Evolutionary conservation across 2,113 vertebrate genomes (phyloP), one percentile per base, ranked within the genome.

Genomic region (Accipiter cooperii): DNA sequence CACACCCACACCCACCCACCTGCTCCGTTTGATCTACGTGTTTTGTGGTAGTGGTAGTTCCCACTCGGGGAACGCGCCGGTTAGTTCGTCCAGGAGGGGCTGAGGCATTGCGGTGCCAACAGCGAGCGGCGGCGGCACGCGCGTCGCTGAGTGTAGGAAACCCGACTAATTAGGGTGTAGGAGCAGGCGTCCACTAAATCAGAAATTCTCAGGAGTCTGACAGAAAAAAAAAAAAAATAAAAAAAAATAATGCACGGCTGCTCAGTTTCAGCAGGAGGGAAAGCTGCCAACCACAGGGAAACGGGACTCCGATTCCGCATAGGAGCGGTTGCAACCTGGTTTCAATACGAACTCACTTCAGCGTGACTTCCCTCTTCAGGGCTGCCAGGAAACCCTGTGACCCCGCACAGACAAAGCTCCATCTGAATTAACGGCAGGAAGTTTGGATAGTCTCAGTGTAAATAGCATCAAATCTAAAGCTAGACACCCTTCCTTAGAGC

Each of bases 121-220:
- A 38, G 52, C 1, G 9, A 22, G 3, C 3, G n/a, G 73, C 51
- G 16, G 81, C 26, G 6, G 66, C 31, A 13, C 5, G 1, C 29
- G 20, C 7, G 1, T 9, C 7, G 20, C 55, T 5, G 22, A 1
- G 1, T 1, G 10, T 1, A 34, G 24, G 36, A 16, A 68, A 17
- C 13, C 2, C 3, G 6, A 6, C 8, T 13, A 8, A 0, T 2
- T 0, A 1, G 33, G 33, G 73, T 4, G 1, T 14, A 8, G 17
- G 38, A 77, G n/a, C 80, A 13, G 33, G 4, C 7, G 13, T 29
- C 17, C 76, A 0, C 86, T 21, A 11, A 25, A 4, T 1, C 57
- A 5, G 65, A 36, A 5, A 24, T 5, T 26, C 71, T 40, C 61
- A 1, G 46, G 34, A 70, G 79, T 2, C 29, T 10, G 78, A n/a